Percentiles rank a stretch among this genome's conserved stretches.
phyloP scores from a whole-genome alignment of 1,140 invertebrate genomes.

The Panulirus ornatus region DNA sequence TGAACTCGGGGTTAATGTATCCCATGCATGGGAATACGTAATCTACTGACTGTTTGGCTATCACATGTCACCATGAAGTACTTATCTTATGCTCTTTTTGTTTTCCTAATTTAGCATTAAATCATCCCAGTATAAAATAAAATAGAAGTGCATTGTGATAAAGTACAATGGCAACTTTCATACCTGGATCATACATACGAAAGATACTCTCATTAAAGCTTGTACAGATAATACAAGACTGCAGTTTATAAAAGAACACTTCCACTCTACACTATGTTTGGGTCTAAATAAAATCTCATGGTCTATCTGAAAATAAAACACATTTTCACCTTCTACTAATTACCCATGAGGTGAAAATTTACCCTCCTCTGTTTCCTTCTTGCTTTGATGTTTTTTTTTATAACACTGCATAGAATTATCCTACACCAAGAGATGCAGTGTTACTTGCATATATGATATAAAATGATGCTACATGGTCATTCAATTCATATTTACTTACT shows the following conservation, averaged over 20 bases:
- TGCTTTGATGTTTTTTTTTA: neutral
- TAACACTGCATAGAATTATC: neutral
- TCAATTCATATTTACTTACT: neutral
- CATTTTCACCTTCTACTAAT: neutral
- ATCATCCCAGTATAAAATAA: neutral
- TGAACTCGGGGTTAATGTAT: neutral
- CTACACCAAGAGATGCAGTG: neutral
- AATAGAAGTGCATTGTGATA: neutral
- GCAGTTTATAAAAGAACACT: neutral
- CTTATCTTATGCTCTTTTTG: neutral
- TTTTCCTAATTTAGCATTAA: slow-evolving; percentile 9
- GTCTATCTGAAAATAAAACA: neutral
- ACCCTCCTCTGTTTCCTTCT: neutral
- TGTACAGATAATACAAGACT: slow-evolving; percentile 1
- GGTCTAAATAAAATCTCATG: neutral
- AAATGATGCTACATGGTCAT: neutral
- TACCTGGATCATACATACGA: slow-evolving; percentile 12
- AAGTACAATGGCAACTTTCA: slow-evolving; percentile 19
- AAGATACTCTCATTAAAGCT: slow-evolving; percentile 5
- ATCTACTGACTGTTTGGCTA: neutral
- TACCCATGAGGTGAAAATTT: neutral
- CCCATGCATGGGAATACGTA: neutral
- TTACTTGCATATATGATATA: neutral
- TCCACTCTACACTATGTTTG: neutral
- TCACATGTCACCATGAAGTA: neutral